Evolutionary conservation across 2,888 invertebrate species (phyloP).

Genomic region (Ethmia dodecea): DNA sequence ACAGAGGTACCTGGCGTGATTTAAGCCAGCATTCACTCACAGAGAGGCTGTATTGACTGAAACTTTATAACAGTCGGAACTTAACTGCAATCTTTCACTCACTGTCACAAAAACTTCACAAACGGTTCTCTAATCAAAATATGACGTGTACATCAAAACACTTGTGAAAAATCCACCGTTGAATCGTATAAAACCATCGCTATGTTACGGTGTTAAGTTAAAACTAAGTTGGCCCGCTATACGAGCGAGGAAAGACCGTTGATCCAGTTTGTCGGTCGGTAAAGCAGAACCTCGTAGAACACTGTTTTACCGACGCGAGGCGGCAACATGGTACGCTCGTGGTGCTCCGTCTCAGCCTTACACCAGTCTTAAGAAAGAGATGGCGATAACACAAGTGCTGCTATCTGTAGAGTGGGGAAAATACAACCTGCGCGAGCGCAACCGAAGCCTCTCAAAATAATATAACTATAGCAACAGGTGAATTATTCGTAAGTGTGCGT

Average conservation of each 20-base stretch:
- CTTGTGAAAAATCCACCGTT: conserved; percentile 48
- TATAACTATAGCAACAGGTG: conserved; percentile 68
- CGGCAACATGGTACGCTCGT: conserved; percentile 21
- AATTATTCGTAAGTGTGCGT: conserved; percentile 58
- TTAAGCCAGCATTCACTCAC: conserved; percentile 59
- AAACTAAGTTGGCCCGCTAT: conserved; percentile 72
- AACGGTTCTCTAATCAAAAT: conserved; percentile 41
- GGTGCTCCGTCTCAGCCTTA: conserved; percentile 36
- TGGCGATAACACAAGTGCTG: conserved; percentile 32
- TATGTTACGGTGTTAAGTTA: conserved; percentile 60
- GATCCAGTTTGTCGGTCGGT: conserved; percentile 69
- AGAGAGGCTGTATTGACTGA: conserved; percentile 47
- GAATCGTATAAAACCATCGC: conserved; percentile 55
- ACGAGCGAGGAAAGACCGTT: conserved; percentile 70
- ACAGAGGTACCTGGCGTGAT: conserved; percentile 64
- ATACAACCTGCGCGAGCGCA: conserved; percentile 66
- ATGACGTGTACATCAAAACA: conserved; percentile 56
- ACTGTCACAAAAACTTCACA: conserved; percentile 39
- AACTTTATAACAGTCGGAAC: conserved; percentile 30
- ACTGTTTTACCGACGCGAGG: conserved; percentile 59
- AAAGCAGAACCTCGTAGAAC: conserved; percentile 37
- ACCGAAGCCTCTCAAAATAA: conserved; percentile 53
- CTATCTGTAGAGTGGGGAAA: conserved; percentile 45
- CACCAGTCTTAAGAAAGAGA: conserved; percentile 31
- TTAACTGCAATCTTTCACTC: conserved; percentile 32